phyloP scores from a whole-genome alignment of 2,113 vertebrate species.

The Chaetorhynchus papuensis region DNA sequence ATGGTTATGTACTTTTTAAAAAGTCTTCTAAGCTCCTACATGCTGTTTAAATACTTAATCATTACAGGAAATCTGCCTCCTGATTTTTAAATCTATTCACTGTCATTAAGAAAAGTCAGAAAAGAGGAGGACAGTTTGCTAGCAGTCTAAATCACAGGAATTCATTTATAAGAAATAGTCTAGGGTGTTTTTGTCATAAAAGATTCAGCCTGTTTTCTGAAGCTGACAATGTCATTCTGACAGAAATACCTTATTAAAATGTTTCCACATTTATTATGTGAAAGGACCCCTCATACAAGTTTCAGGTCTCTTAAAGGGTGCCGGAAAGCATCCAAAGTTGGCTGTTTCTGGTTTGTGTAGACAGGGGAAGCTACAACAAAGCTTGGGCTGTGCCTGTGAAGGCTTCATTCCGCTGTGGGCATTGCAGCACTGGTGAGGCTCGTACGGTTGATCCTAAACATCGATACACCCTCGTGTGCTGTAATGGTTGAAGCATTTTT shows the following conservation, averaged over 20 bases:
- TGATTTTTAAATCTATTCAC: not conserved
- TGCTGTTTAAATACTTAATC: not conserved
- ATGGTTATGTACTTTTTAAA: not conserved
- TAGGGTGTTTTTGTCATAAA: not conserved
- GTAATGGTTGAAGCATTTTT: not conserved
- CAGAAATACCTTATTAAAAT: not conserved
- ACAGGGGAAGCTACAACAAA: not conserved
- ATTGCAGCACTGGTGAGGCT: rapidly evolving
- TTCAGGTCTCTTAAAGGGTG: not conserved
- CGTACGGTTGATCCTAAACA: rapidly evolving
- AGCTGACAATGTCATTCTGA: not conserved
- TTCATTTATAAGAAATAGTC: not conserved
- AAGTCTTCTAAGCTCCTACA: not conserved
- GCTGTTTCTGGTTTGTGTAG: not conserved
- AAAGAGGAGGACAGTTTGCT: not conserved
- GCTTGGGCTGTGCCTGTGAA: rapidly evolving
- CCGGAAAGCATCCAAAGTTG: not conserved
- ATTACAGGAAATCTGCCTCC: not conserved
- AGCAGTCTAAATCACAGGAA: not conserved
- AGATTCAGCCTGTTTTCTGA: not conserved
- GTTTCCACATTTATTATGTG: not conserved
- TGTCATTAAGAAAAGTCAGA: not conserved
- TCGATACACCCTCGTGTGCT: rapidly evolving
- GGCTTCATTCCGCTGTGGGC: rapidly evolving
- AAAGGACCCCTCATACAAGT: not conserved